A percentile compares a stretch with the other conserved stretches of the same genome.
Evolutionary conservation across 1,140 invertebrate species (phyloP).

Genomic region (Patella vulgata): DNA sequence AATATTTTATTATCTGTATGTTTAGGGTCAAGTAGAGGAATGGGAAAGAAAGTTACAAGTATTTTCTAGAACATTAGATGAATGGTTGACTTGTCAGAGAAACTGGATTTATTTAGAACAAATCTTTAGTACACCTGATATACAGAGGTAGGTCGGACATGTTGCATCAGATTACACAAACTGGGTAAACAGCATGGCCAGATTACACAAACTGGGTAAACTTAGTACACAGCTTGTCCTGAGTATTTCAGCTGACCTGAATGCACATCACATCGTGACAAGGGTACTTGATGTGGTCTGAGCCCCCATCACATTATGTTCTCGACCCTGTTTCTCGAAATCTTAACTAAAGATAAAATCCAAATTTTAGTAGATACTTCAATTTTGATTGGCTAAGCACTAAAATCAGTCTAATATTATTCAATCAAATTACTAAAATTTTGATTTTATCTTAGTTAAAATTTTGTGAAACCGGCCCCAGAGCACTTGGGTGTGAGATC

Average conservation of each 20-base stretch:
- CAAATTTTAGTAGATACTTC: too few relatives aligned
- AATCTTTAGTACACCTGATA: conserved; percentile 89
- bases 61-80: conserved; percentile 80
- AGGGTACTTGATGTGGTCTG: too few relatives aligned
- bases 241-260: background rate
- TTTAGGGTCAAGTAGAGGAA: conserved; percentile 77
- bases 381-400: too few relatives aligned
- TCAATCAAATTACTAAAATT: too few relatives aligned
- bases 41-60: conserved; percentile 79
- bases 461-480: too few relatives aligned
- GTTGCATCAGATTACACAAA: background rate
- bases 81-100: conserved; percentile 84
- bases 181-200: background rate
- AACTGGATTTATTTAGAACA: conserved; percentile 89
- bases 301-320: too few relatives aligned
- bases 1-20: too few relatives aligned
- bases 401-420: too few relatives aligned
- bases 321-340: too few relatives aligned
- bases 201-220: background rate
- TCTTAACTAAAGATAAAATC: too few relatives aligned
- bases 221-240: background rate
- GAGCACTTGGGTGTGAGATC: too few relatives aligned
- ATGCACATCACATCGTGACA: background rate
- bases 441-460: too few relatives aligned
- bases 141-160: conserved; percentile 71